These are phyloP conservation scores for Radopholus similis DNA, from an alignment of 1,140 invertebrate species.

Conservation along the genomic window DNA sequence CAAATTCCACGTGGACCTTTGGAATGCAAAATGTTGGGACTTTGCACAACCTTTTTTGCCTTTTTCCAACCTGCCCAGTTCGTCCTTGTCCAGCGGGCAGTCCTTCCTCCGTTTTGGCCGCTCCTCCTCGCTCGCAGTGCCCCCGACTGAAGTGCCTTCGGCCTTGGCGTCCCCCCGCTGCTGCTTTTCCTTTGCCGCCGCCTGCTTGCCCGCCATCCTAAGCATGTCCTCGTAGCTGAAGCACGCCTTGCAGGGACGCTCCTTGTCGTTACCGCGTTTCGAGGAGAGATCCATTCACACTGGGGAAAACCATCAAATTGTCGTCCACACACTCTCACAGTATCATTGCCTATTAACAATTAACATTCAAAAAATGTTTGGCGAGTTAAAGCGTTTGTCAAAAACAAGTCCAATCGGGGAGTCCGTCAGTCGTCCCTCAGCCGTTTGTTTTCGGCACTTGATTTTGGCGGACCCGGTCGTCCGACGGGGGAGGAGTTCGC, in stretches of 20 bases:
- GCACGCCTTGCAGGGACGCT: conserved; percentile 51
- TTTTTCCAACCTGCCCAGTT: conserved; percentile 34
- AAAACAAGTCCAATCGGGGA: too few species aligned
- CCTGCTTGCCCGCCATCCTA: conserved; percentile 40
- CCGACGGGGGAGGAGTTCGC: conserved; percentile 3
- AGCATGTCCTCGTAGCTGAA: conserved; percentile 56
- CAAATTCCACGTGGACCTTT: conserved; percentile 76
- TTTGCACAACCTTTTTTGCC: neutral
- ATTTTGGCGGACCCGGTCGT: neutral
- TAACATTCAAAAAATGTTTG: too few species aligned
- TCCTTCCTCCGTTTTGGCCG: conserved; percentile 34
- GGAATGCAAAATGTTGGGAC: conserved; percentile 34
- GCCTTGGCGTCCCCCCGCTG: neutral
- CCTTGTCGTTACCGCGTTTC: too few species aligned
- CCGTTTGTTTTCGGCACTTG: too few species aligned
- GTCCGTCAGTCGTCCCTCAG: too few species aligned
- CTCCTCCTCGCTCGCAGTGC: neutral
- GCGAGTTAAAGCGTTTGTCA: too few species aligned
- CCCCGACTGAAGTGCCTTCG: neutral
- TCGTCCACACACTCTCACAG: too few species aligned
- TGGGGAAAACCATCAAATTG: too few species aligned
- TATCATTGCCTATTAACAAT: too few species aligned
- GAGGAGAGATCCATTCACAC: too few species aligned
- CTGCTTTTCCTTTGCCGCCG: conserved; percentile 32
- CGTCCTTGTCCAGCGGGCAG: conserved; percentile 59